Conservation (phyloP, 2,888 invertebrate genomes). For the Branchellion lobata region DNA sequence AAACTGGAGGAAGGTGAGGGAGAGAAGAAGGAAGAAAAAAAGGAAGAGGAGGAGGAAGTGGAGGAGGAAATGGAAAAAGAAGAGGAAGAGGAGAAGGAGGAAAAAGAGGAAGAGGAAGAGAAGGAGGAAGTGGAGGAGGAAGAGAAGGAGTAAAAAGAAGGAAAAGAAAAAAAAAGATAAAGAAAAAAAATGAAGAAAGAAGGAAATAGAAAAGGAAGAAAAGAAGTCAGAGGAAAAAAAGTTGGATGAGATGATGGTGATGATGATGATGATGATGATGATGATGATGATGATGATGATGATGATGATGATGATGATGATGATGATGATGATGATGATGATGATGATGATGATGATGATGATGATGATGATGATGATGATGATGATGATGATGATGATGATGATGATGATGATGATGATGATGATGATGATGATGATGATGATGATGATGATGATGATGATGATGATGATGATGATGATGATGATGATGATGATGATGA, state of each 20-base stretch:
- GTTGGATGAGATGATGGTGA: constrained; percentile 41
- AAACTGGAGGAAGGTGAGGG: no score
- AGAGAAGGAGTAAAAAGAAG: no score
- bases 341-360: constrained; percentile 40
- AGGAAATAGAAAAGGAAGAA: no score
- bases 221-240: no score
- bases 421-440: constrained; percentile 47
- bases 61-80: no score
- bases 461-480: constrained; percentile 47
- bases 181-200: no score
- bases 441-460: constrained; percentile 45
- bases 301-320: constrained; percentile 41
- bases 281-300: constrained; percentile 32
- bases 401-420: constrained; percentile 46
- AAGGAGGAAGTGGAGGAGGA: no score
- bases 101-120: no score
- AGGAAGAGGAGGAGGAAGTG: no score
- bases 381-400: constrained; percentile 43
- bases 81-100: no score
- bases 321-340: constrained; percentile 41
- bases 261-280: constrained; percentile 45
- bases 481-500: constrained; percentile 43
- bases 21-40: no score
- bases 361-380: constrained; percentile 43
- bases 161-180: no score